These are phyloP conservation scores for Ophthalmotilapia sp. DNA, from an alignment of 2,113 vertebrate genomes.

Conservation along the genomic window DNA sequence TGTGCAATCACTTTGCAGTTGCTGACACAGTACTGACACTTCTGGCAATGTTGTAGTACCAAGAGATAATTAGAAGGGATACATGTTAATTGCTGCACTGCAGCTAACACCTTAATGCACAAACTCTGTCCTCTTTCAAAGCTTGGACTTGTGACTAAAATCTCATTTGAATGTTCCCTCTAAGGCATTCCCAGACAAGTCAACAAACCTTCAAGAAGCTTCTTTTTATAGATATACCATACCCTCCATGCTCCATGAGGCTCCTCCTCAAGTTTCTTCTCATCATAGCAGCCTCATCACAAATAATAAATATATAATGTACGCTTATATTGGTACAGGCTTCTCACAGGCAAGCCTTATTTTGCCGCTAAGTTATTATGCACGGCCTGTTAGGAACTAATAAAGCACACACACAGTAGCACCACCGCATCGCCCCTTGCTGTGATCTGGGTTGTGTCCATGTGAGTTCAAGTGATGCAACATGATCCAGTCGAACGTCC, in stretches of 20 bases:
- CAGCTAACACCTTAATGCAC: not conserved
- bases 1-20: not conserved
- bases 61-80: not conserved
- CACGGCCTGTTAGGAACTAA: not conserved
- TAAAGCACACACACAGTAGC: not conserved
- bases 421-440: not conserved
- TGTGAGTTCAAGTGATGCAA: constrained; percentile 45
- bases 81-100: not conserved
- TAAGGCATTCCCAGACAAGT: constrained; percentile 18
- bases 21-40: not conserved
- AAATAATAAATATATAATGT: not conserved
- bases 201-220: not conserved
- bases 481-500: constrained; percentile 19
- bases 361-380: not conserved
- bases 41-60: not conserved
- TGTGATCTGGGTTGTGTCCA: not conserved
- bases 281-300: not conserved
- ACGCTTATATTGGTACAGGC: not conserved
- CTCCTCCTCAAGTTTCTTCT: not conserved
- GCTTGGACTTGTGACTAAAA: not conserved
- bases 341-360: not conserved
- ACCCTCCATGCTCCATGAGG: not conserved
- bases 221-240: constrained; percentile 24
- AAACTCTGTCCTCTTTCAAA: not conserved
- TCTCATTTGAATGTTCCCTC: not conserved